A percentile compares a stretch with the other conserved stretches of the same genome.
Conservation (phyloP, 2,888 invertebrate genomes). For the Cantharis rustica region DNA sequence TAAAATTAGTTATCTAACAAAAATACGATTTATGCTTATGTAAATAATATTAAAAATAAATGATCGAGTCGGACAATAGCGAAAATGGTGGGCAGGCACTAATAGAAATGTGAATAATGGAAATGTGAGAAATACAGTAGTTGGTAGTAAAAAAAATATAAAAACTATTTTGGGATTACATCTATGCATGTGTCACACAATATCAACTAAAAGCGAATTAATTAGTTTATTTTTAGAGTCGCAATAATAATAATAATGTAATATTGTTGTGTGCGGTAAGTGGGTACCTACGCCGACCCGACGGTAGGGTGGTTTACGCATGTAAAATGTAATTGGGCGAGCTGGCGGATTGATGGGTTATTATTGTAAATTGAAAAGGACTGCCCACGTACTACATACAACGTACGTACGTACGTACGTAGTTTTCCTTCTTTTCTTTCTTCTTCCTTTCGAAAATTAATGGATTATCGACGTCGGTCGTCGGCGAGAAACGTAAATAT, state of each 20-base stretch:
- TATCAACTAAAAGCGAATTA: neutral
- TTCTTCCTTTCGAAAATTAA: neutral
- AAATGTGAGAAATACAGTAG: neutral
- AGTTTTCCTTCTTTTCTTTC: neutral
- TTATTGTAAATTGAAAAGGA: neutral
- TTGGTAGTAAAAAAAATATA: neutral
- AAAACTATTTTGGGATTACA: neutral
- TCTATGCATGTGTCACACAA: neutral
- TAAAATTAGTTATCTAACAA: neutral
- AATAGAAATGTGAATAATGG: neutral
- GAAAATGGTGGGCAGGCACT: too few relatives aligned
- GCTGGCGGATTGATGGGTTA: neutral
- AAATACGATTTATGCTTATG: too few relatives aligned
- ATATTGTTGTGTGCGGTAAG: too few relatives aligned
- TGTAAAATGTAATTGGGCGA: neutral
- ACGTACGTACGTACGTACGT: neutral
- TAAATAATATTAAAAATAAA: too few relatives aligned
- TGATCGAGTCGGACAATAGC: too few relatives aligned
- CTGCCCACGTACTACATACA: neutral
- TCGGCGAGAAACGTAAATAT: neutral
- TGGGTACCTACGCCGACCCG: too few relatives aligned
- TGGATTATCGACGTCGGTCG: neutral
- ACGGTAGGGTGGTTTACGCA: neutral
- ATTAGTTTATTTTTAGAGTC: neutral
- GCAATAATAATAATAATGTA: too few relatives aligned